Percentiles rank a stretch among this genome's conserved stretches.
These are phyloP conservation scores for Cirrhinus mrigala DNA, from an alignment of 2,797 vertebrate species.

Conservation along the genomic window DNA sequence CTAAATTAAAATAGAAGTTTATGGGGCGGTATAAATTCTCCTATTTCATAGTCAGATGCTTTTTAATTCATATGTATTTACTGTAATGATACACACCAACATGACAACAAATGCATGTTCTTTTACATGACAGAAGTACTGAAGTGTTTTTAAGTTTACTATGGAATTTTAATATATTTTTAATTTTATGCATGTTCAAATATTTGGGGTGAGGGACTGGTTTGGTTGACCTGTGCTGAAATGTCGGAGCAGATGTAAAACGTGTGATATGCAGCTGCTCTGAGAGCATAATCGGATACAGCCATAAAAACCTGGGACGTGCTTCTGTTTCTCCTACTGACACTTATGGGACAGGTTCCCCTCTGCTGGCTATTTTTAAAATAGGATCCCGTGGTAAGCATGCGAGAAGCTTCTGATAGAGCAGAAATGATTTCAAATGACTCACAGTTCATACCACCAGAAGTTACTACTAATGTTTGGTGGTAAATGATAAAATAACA, in stretches of 20 bases:
- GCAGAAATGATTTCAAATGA: neutral
- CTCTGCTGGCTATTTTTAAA: constrained; percentile 48
- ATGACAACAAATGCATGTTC: neutral
- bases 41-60: neutral
- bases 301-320: constrained; percentile 45
- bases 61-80: neutral
- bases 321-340: constrained; percentile 3
- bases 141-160: neutral
- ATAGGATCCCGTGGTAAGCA: constrained; percentile 12
- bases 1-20: neutral
- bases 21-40: neutral
- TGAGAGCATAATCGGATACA: constrained; percentile 26
- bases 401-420: constrained; percentile 1
- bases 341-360: constrained; percentile 20
- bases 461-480: neutral
- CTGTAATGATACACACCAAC: neutral
- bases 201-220: neutral
- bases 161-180: neutral
- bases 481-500: neutral
- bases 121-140: neutral
- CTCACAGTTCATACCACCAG: neutral
- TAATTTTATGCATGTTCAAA: neutral
- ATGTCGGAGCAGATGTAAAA: constrained; percentile 7
- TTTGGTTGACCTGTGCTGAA: neutral
- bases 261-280: constrained; percentile 10